Evolutionary conservation across 2,888 invertebrate genomes (phyloP).

Genomic region (Erebia palarica): DNA sequence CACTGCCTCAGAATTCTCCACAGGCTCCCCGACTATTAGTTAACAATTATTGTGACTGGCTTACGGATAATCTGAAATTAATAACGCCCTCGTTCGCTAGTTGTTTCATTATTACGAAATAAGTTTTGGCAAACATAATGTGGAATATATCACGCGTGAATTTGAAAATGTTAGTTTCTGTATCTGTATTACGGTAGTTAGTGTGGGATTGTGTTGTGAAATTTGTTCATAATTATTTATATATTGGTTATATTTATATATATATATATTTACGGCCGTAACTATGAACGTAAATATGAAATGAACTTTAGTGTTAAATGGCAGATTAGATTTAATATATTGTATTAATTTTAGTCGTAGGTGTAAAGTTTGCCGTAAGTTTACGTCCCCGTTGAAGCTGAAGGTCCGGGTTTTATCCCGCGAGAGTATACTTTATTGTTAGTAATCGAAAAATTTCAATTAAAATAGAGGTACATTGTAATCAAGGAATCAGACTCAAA

Average conservation of each 20-base stretch:
- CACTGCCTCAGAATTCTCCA: background rate
- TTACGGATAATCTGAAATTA: conserved; percentile 43
- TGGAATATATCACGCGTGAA: conserved; percentile 7
- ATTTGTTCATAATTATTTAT: background rate
- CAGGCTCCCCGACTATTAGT: conserved; percentile 23
- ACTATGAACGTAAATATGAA: too few relatives aligned
- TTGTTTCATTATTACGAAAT: conserved; percentile 23
- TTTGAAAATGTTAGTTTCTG: conserved; percentile 13
- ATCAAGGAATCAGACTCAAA: conserved; percentile 38
- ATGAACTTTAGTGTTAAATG: too few relatives aligned
- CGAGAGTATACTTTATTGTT: background rate
- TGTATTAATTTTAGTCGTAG: too few relatives aligned
- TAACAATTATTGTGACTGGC: conserved; percentile 39
- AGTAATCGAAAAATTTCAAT: conserved; percentile 31
- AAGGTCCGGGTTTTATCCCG: too few relatives aligned
- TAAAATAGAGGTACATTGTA: conserved; percentile 34
- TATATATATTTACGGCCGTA: too few relatives aligned
- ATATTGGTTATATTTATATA: too few relatives aligned
- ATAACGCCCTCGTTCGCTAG: conserved; percentile 33
- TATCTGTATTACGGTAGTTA: background rate
- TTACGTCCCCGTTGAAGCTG: too few relatives aligned
- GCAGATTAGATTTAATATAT: too few relatives aligned
- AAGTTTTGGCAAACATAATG: background rate
- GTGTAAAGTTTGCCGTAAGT: too few relatives aligned
- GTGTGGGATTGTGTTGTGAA: background rate